Conservation (phyloP, 2,113 vertebrate species). For the Nothocercus nigrocapillus region DNA sequence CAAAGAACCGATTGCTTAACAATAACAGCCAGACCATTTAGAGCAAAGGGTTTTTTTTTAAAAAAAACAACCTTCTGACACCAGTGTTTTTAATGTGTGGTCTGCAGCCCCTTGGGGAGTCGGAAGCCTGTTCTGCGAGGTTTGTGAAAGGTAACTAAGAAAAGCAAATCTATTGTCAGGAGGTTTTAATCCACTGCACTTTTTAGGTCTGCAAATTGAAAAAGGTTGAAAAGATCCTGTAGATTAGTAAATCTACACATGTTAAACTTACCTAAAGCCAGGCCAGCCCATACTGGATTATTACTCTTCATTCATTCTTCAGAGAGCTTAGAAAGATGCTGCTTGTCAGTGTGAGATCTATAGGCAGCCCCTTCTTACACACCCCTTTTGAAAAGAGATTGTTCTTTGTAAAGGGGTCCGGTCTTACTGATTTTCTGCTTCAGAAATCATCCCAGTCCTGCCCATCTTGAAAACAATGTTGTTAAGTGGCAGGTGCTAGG, state of each 20-base stretch:
- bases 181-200: neutral
- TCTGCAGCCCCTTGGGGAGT: neutral
- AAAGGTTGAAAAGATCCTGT: neutral
- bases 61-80: neutral
- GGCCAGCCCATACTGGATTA: neutral
- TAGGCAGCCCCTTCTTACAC: neutral
- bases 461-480: neutral
- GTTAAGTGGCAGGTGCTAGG: neutral
- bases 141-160: neutral
- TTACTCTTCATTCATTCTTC: neutral
- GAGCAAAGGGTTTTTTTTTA: neutral
- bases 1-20: slow-evolving; percentile 19
- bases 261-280: neutral
- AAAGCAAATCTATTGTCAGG: neutral
- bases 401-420: neutral
- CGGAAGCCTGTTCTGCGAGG: neutral
- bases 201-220: neutral
- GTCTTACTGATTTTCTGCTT: neutral
- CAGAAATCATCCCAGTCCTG: neutral
- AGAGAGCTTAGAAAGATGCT: neutral
- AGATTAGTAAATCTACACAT: neutral
- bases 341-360: neutral
- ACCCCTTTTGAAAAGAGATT: neutral
- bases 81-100: neutral
- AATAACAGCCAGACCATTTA: slow-evolving; percentile 18